Evolutionary conservation across 2,888 invertebrate genomes (phyloP).

Genomic region (Tetragonula carbonaria): DNA sequence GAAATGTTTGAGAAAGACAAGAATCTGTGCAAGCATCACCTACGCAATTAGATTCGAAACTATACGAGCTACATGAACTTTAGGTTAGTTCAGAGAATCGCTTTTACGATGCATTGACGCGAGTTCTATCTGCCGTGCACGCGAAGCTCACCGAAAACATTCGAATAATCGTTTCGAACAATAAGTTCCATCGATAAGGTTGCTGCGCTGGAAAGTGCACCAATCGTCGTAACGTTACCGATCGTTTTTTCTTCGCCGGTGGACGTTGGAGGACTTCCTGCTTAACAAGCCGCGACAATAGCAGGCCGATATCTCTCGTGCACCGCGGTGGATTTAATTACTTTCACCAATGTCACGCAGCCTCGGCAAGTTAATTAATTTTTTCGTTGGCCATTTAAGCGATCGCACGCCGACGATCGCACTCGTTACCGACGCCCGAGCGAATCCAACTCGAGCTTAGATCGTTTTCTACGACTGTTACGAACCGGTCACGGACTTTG

Average conservation of each 20-base stretch:
- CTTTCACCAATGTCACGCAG: slow-evolving; percentile 63
- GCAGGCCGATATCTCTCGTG: slow-evolving; percentile 48
- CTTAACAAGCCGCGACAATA: slow-evolving; percentile 38
- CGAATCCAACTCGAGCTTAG: slow-evolving; percentile 57
- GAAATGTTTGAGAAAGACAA: too few species aligned
- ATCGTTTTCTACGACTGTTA: slow-evolving; percentile 53
- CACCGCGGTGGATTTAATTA: slow-evolving; percentile 59
- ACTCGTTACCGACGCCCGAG: slow-evolving; percentile 50
- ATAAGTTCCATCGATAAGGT: neutral
- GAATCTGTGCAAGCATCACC: too few species aligned
- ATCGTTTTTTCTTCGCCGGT: neutral
- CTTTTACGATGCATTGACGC: too few species aligned
- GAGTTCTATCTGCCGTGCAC: too few species aligned
- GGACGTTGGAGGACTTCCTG: slow-evolving; percentile 6
- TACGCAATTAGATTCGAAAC: too few species aligned
- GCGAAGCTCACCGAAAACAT: neutral
- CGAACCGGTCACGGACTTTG: slow-evolving; percentile 59
- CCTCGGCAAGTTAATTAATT: slow-evolving; percentile 61
- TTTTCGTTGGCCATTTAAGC: slow-evolving; percentile 16
- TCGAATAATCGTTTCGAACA: neutral
- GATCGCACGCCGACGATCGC: slow-evolving; percentile 51
- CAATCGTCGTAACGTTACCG: neutral
- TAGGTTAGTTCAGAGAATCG: too few species aligned
- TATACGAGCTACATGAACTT: too few species aligned
- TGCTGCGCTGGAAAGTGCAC: slow-evolving; percentile 15